phyloP scores from a whole-genome alignment of 2,888 invertebrate species.

The Gonocerus acuteangulatus region DNA sequence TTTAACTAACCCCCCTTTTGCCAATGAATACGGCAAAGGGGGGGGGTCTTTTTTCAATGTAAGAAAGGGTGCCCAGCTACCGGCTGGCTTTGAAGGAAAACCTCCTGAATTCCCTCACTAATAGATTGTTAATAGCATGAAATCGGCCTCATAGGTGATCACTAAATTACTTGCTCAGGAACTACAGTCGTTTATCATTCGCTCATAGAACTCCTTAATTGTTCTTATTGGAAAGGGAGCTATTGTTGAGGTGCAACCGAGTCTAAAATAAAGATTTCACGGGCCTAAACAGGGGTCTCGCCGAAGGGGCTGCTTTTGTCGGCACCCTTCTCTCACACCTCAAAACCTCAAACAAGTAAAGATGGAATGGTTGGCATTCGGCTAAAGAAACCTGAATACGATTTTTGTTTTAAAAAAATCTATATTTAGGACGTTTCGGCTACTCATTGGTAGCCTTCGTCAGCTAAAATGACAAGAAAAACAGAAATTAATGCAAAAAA shows the following conservation, averaged over 20 bases:
- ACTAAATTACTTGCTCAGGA: constrained; percentile 15
- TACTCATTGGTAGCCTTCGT: too few relatives aligned
- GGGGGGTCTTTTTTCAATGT: too few relatives aligned
- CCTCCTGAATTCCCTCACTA: neutral
- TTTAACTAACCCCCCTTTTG: too few relatives aligned
- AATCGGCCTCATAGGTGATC: constrained; percentile 18
- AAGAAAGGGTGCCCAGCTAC: too few relatives aligned
- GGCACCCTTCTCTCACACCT: neutral
- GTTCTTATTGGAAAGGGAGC: neutral
- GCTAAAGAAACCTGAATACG: too few relatives aligned
- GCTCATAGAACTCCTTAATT: neutral
- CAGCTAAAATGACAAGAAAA: too few relatives aligned
- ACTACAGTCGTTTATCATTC: constrained; percentile 13
- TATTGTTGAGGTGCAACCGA: neutral
- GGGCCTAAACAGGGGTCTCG: neutral
- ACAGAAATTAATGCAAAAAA: too few relatives aligned
- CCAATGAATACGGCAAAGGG: too few relatives aligned
- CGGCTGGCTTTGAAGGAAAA: too few relatives aligned
- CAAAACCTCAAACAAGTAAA: neutral
- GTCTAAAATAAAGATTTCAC: neutral
- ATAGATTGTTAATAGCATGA: constrained; percentile 24
- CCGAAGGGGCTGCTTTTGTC: neutral
- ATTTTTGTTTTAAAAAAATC: too few relatives aligned
- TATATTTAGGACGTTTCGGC: too few relatives aligned
- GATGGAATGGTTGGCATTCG: too few relatives aligned